Conservation (phyloP, 2,888 invertebrate species). For the Spisula subtruncata region DNA sequence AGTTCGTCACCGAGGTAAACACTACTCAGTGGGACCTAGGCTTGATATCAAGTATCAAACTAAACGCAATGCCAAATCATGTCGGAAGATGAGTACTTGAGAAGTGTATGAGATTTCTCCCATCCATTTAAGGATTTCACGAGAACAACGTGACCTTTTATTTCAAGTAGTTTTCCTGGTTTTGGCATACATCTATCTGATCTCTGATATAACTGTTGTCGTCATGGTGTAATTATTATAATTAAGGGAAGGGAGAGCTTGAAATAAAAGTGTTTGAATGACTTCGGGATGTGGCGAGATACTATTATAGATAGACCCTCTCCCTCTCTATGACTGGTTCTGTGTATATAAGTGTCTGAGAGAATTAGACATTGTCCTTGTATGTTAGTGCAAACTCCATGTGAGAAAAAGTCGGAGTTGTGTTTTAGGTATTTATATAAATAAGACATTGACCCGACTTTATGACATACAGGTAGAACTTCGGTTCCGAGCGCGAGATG, state of each 20-base stretch:
- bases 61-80: background rate
- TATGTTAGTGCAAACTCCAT: too few species aligned
- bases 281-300: constrained; percentile 58
- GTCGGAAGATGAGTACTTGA: background rate
- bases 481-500: too few species aligned
- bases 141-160: background rate
- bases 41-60: too few species aligned
- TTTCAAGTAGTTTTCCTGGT: constrained; percentile 2
- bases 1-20: too few species aligned
- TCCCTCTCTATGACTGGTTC: background rate
- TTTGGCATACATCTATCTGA: constrained; percentile 43
- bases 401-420: too few species aligned
- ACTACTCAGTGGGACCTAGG: too few species aligned
- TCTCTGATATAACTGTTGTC: constrained; percentile 40
- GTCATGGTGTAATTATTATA: constrained; percentile 50
- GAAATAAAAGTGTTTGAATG: constrained; percentile 52
- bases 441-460: too few species aligned
- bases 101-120: background rate
- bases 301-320: constrained; percentile 44
- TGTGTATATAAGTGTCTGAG: constrained; percentile 16
- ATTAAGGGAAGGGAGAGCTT: constrained; percentile 56
- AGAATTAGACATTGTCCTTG: background rate
- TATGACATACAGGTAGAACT: too few species aligned
- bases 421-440: too few species aligned
- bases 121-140: background rate